Evolutionary conservation across 2,113 vertebrate genomes (phyloP).

Genomic region (Bubo blakistoni): DNA sequence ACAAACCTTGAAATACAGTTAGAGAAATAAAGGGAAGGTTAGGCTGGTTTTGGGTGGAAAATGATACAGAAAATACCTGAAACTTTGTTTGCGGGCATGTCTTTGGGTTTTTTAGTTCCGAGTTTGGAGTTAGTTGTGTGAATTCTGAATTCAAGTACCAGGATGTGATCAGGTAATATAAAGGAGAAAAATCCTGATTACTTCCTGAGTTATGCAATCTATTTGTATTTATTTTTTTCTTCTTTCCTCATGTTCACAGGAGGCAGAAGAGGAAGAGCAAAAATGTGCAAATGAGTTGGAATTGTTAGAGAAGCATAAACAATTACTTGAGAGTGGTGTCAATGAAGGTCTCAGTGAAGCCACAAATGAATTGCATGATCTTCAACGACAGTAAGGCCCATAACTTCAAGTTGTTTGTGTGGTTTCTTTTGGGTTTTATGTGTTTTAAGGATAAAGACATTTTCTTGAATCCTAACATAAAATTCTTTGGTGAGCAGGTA

Average conservation of each 20-base stretch:
- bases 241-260: constrained; percentile 38
- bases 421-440: neutral
- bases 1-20: neutral
- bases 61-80: neutral
- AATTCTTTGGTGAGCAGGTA: neutral
- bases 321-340: constrained; percentile 71
- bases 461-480: neutral
- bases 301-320: constrained; percentile 73
- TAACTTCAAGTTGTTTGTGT: neutral
- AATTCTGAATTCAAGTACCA: neutral
- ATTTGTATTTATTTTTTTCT: no score
- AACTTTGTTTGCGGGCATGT: neutral
- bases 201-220: neutral
- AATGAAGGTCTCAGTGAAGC: constrained; percentile 77
- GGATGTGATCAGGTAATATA: neutral
- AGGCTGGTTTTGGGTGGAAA: neutral
- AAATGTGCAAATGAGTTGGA: constrained; percentile 71
- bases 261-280: constrained; percentile 73
- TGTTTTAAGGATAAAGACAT: neutral
- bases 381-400: constrained; percentile 71
- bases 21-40: neutral
- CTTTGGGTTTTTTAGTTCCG: neutral
- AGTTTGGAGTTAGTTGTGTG: neutral
- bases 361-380: constrained; percentile 66
- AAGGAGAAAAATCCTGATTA: neutral